These are phyloP conservation scores for Xiphias gladius DNA, from an alignment of 2,113 vertebrate genomes.

Conservation along the genomic window DNA sequence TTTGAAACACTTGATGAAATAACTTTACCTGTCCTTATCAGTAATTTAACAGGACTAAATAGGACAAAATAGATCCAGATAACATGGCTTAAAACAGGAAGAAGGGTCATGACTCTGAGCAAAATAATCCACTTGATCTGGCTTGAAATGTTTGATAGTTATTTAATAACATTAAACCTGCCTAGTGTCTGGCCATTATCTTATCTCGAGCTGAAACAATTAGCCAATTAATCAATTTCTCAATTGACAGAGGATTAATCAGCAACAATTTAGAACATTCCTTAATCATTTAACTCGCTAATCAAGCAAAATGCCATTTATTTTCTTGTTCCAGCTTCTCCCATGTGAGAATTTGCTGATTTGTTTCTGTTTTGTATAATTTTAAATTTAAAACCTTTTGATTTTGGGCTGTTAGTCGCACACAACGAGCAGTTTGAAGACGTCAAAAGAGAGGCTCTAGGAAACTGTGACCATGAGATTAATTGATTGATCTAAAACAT, in stretches of 20 bases:
- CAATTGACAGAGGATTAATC: too few relatives aligned
- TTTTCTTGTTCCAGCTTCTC: too few relatives aligned
- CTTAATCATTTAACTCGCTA: too few relatives aligned
- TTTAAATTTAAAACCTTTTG: too few relatives aligned
- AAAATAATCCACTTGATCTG: conserved; percentile 3
- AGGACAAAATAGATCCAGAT: not conserved
- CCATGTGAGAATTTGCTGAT: not conserved
- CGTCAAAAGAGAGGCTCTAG: too few relatives aligned
- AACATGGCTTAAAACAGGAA: not conserved
- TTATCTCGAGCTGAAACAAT: not conserved
- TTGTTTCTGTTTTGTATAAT: not conserved
- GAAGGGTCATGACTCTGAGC: not conserved
- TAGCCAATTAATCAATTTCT: too few relatives aligned
- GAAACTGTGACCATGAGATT: too few relatives aligned
- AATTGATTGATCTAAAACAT: too few relatives aligned
- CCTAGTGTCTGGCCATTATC: not conserved
- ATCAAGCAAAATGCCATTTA: too few relatives aligned
- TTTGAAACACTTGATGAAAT: not conserved
- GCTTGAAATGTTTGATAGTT: not conserved
- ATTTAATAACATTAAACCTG: not conserved
- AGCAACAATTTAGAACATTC: too few relatives aligned
- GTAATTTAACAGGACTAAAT: not conserved
- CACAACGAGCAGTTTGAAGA: too few relatives aligned
- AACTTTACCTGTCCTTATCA: not conserved
- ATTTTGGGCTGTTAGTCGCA: too few relatives aligned